Evolutionary conservation across 2,113 vertebrate genomes (phyloP).

Genomic region (Barnardius zonarius): DNA sequence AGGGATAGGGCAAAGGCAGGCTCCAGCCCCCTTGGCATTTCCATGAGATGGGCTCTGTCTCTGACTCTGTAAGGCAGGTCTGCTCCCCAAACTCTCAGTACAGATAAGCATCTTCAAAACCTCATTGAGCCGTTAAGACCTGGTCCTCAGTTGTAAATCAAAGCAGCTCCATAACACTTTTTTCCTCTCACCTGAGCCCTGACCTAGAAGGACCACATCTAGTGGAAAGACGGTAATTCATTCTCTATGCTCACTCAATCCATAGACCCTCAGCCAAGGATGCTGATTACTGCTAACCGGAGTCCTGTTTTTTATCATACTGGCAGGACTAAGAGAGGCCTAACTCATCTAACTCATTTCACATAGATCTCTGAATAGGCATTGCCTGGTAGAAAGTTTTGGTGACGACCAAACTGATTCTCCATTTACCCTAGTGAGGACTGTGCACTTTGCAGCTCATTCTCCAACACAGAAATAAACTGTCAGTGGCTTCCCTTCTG

Average conservation of each 20-base stretch:
- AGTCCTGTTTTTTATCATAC: constrained; percentile 46
- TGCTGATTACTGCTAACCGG: constrained; percentile 58
- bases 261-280: constrained; percentile 7
- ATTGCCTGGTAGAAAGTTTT: constrained; percentile 35
- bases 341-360: constrained; percentile 36
- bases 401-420: constrained; percentile 14
- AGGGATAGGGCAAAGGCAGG: neutral
- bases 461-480: neutral
- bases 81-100: neutral
- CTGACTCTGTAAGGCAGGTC: neutral
- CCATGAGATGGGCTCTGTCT: neutral
- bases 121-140: neutral
- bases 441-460: neutral
- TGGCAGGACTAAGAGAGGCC: constrained; percentile 20
- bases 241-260: constrained; percentile 22
- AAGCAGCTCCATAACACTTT: neutral
- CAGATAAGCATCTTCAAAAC: neutral
- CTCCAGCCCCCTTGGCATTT: neutral
- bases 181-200: constrained; percentile 27
- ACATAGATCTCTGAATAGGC: neutral
- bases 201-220: constrained; percentile 1
- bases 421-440: neutral
- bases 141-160: constrained; percentile 23
- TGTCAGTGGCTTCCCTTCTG: neutral
- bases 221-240: constrained; percentile 25